These are phyloP conservation scores for Zaprionus capensis DNA, from an alignment of 1,140 invertebrate species.

Conservation along the genomic window DNA sequence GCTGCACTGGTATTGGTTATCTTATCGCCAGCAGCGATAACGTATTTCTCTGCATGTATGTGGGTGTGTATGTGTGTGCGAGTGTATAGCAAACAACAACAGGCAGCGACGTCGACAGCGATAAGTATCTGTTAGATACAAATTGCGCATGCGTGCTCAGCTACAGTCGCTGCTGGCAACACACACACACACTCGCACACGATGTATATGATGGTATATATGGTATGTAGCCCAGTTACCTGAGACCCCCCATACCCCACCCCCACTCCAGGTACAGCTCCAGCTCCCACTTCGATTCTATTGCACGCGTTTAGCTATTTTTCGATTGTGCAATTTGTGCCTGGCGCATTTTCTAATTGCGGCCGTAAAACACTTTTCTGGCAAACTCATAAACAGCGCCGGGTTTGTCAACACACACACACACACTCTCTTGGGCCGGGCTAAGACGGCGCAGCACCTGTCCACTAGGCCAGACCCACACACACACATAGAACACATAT, in stretches of 20 bases:
- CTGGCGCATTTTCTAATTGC: slow-evolving; percentile 78
- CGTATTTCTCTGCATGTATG: slow-evolving; percentile 18
- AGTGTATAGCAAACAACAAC: slow-evolving; percentile 52
- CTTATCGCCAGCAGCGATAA: slow-evolving; percentile 73
- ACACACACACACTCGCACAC: slow-evolving; percentile 9
- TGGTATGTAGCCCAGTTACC: slow-evolving; percentile 2
- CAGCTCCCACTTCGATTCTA: slow-evolving; percentile 31
- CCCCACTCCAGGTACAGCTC: background rate
- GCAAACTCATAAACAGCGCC: slow-evolving; percentile 73
- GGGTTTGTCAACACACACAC: slow-evolving; percentile 61
- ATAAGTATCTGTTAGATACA: slow-evolving; percentile 80
- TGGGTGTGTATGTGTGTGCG: slow-evolving; percentile 17
- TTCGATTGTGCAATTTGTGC: slow-evolving; percentile 78
- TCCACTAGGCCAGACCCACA: slow-evolving; percentile 18
- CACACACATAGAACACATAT: background rate
- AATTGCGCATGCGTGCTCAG: slow-evolving; percentile 80
- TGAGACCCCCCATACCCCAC: background rate
- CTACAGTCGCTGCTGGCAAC: slow-evolving; percentile 22
- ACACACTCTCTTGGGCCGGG: slow-evolving; percentile 18
- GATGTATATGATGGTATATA: slow-evolving; percentile 1
- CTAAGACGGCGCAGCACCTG: slow-evolving; percentile 2
- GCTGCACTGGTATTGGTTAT: slow-evolving; percentile 65
- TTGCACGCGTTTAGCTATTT: slow-evolving; percentile 49
- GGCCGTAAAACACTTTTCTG: slow-evolving; percentile 78
- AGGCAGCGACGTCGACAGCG: slow-evolving; percentile 46